Percentiles rank a stretch among this genome's conserved stretches.
Evolutionary conservation across 1,140 invertebrate genomes (phyloP).

Genomic region (Trachymyrmex septentrionalis): DNA sequence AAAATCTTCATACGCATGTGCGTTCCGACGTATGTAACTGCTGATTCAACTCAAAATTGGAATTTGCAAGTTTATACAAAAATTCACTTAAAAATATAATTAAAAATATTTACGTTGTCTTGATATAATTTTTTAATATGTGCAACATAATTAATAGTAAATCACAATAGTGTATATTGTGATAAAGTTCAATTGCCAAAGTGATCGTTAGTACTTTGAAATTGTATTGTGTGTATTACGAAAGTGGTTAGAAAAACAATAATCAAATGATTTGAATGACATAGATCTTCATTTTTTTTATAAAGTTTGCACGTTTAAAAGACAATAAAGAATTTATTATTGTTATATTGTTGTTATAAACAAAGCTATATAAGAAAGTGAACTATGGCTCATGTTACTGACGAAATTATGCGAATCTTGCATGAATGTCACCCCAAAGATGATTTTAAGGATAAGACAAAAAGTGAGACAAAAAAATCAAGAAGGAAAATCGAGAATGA

Average conservation of each 20-base stretch:
- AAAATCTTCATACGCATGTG: neutral
- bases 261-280: neutral
- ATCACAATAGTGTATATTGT: neutral
- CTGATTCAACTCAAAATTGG: neutral
- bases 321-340: neutral
- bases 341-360: conserved; percentile 3
- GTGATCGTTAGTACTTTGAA: neutral
- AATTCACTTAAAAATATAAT: neutral
- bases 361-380: neutral
- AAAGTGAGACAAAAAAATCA: neutral
- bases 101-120: neutral
- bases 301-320: neutral
- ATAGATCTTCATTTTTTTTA: neutral
- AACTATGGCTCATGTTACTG: conserved; percentile 34
- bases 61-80: neutral
- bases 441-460: neutral
- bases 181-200: neutral
- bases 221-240: neutral
- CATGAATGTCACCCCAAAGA: conserved; percentile 37
- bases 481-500: neutral
- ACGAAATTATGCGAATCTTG: conserved; percentile 66
- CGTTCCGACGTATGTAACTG: neutral
- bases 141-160: neutral
- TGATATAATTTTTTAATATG: too few species aligned
- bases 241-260: neutral